These are phyloP conservation scores for Petrocephalus zakoni DNA, from an alignment of 2,113 vertebrate species.

Conservation along the genomic window DNA sequence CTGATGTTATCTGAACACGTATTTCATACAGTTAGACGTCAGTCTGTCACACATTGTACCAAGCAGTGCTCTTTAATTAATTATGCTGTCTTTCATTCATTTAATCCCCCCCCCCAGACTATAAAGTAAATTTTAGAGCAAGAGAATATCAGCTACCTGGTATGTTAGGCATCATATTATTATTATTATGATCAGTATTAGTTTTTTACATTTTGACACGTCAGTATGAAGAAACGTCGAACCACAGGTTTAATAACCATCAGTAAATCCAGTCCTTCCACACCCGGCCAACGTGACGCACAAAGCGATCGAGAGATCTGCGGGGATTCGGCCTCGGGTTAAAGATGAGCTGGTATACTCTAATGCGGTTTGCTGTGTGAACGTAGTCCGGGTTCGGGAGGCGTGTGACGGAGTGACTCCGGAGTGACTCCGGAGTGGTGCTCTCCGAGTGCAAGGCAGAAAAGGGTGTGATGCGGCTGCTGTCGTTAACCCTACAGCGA, in stretches of 20 bases:
- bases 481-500: neutral
- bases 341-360: neutral
- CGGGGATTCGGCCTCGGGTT: neutral
- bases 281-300: neutral
- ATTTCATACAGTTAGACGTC: neutral
- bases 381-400: neutral
- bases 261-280: neutral
- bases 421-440: neutral
- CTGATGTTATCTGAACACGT: neutral
- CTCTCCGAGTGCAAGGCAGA: neutral
- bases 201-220: neutral
- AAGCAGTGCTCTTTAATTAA: neutral
- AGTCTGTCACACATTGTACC: neutral
- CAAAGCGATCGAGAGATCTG: neutral
- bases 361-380: neutral
- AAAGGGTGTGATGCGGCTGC: conserved; percentile 13
- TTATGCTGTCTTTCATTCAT: neutral
- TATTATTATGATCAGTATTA: neutral
- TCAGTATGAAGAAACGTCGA: neutral
- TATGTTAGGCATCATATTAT: neutral
- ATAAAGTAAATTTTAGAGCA: neutral
- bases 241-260: neutral
- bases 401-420: neutral
- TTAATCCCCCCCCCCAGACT: neutral
- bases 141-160: neutral